These are phyloP conservation scores for Trachymyrmex septentrionalis DNA, from an alignment of 1,140 invertebrate species.

Conservation along the genomic window DNA sequence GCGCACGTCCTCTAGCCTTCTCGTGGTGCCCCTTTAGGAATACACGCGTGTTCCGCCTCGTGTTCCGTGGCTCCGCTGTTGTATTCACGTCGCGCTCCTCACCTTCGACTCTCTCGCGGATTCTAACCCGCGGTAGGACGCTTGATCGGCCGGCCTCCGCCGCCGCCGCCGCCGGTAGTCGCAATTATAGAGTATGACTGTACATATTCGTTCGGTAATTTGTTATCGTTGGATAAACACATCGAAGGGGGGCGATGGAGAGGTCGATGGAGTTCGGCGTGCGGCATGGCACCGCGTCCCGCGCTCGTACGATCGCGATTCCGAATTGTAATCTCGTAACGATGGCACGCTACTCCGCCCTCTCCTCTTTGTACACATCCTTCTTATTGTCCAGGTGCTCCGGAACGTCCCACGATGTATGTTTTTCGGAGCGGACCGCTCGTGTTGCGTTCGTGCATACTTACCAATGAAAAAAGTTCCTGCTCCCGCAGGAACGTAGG, in stretches of 20 bases:
- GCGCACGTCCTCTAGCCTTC: slow-evolving; percentile 45
- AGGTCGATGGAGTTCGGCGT: slow-evolving; percentile 62
- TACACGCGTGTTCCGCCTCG: slow-evolving; percentile 43
- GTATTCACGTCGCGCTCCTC: slow-evolving; percentile 66
- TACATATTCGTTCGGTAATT: slow-evolving; percentile 84
- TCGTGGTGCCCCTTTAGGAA: slow-evolving; percentile 47
- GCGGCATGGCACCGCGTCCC: not conserved
- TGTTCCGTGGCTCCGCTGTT: slow-evolving; percentile 49
- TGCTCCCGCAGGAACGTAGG: not conserved
- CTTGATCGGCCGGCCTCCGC: slow-evolving; percentile 69
- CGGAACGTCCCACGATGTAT: slow-evolving; percentile 25
- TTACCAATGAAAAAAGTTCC: slow-evolving; percentile 5
- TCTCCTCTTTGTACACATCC: slow-evolving; percentile 23
- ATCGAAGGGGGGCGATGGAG: slow-evolving; percentile 70
- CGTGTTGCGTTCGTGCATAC: not conserved
- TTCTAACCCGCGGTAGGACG: slow-evolving; percentile 71
- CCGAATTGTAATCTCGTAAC: slow-evolving; percentile 64
- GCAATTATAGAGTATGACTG: slow-evolving; percentile 86
- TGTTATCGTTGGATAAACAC: slow-evolving; percentile 84
- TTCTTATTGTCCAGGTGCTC: slow-evolving; percentile 20
- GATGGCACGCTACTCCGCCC: slow-evolving; percentile 59
- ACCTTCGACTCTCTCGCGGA: slow-evolving; percentile 73
- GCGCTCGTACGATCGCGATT: slow-evolving; percentile 18
- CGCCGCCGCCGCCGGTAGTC: slow-evolving; percentile 78
- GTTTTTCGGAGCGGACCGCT: slow-evolving; percentile 8